phyloP scores from a whole-genome alignment of 1,140 invertebrate genomes.

The Cherax destructor region DNA sequence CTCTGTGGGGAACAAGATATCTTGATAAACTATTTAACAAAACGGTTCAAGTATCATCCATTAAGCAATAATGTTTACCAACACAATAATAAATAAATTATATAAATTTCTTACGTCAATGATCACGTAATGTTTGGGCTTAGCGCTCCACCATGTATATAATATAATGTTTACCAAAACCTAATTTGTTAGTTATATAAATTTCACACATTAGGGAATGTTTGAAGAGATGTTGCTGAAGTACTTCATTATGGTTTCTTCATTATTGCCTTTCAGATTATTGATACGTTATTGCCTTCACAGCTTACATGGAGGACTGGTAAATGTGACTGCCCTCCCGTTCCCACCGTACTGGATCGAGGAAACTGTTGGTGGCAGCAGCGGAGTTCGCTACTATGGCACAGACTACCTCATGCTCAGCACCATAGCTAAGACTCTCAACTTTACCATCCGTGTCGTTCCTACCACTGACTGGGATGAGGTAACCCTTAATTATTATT shows the following conservation, averaged over 20 bases:
- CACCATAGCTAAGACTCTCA: constrained; percentile 9
- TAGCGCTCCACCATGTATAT: not conserved
- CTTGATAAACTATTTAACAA: no score
- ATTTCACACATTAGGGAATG: not conserved
- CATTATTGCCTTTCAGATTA: not conserved
- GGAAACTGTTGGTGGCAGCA: not conserved
- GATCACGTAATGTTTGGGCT: no score
- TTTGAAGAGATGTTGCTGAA: no score
- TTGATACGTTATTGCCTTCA: not conserved
- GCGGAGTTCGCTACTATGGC: not conserved
- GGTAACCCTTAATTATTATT: not conserved
- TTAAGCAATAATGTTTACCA: no score
- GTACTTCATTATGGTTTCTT: not conserved
- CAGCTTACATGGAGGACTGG: constrained; percentile 22
- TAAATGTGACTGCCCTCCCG: constrained; percentile 22
- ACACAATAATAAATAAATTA: no score
- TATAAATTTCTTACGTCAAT: no score
- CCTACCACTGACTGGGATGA: constrained; percentile 23
- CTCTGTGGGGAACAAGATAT: no score
- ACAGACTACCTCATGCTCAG: constrained; percentile 26
- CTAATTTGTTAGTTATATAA: not conserved
- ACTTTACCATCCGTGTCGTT: constrained; percentile 12
- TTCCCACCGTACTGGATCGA: constrained; percentile 34
- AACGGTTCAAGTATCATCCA: no score
- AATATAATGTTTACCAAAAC: not conserved